Evolutionary conservation across 2,888 invertebrate species (phyloP).

Genomic region (Heliconius ismenius): DNA sequence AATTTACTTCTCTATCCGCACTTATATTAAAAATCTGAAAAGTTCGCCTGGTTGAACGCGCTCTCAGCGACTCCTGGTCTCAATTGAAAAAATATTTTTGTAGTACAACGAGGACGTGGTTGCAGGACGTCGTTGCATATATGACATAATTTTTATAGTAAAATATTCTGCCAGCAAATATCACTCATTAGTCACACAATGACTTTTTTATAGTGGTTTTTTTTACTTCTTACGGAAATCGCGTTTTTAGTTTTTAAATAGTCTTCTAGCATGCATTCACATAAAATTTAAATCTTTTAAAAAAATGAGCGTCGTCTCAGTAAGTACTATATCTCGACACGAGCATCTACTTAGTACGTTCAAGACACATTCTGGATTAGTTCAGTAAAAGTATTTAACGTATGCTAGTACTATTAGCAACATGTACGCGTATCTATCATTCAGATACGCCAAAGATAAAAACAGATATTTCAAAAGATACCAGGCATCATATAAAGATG

Average conservation of each 20-base stretch:
- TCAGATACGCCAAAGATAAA: not conserved
- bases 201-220: too few species aligned
- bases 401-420: not conserved
- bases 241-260: not conserved
- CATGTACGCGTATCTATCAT: not conserved
- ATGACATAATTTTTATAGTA: too few species aligned
- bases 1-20: not conserved
- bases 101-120: too few species aligned
- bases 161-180: too few species aligned
- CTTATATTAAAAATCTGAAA: not conserved
- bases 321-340: slow-evolving; percentile 6
- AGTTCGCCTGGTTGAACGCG: not conserved
- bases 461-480: not conserved
- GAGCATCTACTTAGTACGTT: not conserved
- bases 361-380: not conserved
- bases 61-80: not conserved
- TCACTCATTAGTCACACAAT: too few species aligned
- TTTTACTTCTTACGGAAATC: too few species aligned
- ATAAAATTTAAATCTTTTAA: not conserved
- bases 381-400: not conserved
- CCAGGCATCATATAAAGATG: not conserved
- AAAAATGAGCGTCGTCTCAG: not conserved
- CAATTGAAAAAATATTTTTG: not conserved
- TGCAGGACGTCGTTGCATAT: too few species aligned
- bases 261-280: not conserved